Evolutionary conservation across 2,113 vertebrate species (phyloP), one percentile per base, ranked within the genome.

Genomic region (Bubo bubo): DNA sequence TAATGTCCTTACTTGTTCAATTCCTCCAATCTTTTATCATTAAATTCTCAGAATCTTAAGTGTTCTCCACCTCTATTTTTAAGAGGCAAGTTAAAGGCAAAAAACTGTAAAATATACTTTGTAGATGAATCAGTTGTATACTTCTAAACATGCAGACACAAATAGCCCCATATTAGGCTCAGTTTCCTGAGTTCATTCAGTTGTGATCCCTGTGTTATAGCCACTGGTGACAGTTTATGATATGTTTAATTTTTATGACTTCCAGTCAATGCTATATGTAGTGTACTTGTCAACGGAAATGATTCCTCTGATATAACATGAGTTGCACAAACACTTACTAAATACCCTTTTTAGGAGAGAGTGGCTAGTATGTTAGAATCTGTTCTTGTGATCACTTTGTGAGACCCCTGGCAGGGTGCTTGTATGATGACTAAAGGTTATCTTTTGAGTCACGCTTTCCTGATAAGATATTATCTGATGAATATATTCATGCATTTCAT

Each of bases 331-430:
- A 49, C 27, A 73, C 9, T 43, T 56, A 37, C 0, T 39, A 21
- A 64, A 79, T 64, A n/a, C 21, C 4, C 4, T 18, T n/a, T 85
- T 79, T 32, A 34, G 34, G 28, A 58, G 18, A 9, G 11, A 62
- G 1, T 2, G 0, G 8, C 14, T 56, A 4, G 9, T 59, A 8
- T 49, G 11, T n/a, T 88, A 23, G 34, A 39, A 8, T 74, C 56
- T 92, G 12, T 39, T 72, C 26, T n/a, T 71, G 13, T 27, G 30
- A 37, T 59, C 8, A 7, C 19, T 80, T 82, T 35, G 9, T 79
- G 24, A 73, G 72, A 66, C 8, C 8, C 10, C 4, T 30, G 17
- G 5, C 8, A 1, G 14, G n/a, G 12, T 56, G 41, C 19, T 73
- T 35, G 1, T 62, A 4, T 27, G 27, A 28, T 56, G n/a, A 58